phyloP scores from a whole-genome alignment of 1,140 invertebrate species.

The Alviniconcha marisindica region DNA sequence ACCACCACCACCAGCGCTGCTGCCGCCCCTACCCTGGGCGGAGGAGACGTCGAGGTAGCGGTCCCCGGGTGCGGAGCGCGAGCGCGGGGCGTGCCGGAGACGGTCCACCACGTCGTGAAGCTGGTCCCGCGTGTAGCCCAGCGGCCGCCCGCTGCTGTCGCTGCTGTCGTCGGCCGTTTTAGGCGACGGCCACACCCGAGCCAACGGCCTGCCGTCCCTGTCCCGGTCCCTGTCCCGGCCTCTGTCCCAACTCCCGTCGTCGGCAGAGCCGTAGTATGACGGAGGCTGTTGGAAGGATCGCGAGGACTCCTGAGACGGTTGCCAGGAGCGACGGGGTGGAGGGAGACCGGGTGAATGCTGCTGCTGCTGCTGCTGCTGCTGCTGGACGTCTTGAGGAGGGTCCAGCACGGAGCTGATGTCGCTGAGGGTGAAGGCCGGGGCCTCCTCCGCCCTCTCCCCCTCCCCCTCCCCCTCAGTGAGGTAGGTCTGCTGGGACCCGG shows the following conservation, averaged over 20 bases:
- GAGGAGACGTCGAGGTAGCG: conserved; percentile 30
- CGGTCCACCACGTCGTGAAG: conserved; percentile 75
- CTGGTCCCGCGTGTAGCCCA: conserved; percentile 76
- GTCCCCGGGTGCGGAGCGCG: conserved; percentile 1
- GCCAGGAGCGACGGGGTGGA: neutral
- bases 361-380: conserved; percentile 12
- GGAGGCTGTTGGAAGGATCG: conserved; percentile 1
- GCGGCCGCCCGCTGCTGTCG: conserved; percentile 65
- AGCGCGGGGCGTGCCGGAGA: conserved; percentile 70
- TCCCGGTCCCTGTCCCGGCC: neutral
- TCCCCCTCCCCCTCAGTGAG: conserved; percentile 52
- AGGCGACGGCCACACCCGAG: conserved; percentile 32
- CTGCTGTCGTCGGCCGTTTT: conserved; percentile 45
- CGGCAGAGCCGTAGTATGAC: conserved; percentile 38
- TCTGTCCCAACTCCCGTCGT: neutral
- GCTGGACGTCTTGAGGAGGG: conserved; percentile 53
- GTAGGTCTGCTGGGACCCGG: conserved; percentile 55
- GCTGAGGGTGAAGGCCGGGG: conserved; percentile 52
- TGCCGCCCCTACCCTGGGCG: neutral
- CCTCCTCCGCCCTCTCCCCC: conserved; percentile 13
- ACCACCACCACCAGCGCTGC: too few relatives aligned
- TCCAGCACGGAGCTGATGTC: conserved; percentile 72
- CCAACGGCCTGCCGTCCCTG: conserved; percentile 9
- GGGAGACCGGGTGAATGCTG: conserved; percentile 4
- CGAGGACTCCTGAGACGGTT: conserved; percentile 25